phyloP scores from a whole-genome alignment of 2,888 invertebrate genomes.

The Embidobia sp. region DNA sequence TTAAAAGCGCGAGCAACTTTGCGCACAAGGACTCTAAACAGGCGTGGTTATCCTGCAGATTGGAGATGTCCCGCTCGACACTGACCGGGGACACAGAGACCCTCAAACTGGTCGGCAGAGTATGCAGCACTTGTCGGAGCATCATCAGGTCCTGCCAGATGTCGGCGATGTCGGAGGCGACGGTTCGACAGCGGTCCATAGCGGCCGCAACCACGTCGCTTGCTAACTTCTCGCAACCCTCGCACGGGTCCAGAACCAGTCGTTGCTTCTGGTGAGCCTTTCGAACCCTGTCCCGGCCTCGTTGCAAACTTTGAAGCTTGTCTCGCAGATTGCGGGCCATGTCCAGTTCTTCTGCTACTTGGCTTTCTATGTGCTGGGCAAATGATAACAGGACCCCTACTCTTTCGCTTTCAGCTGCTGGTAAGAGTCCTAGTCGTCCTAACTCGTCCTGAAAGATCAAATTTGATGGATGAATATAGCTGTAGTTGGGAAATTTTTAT shows the following conservation, averaged over 20 bases:
- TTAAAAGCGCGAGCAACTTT: slow-evolving; percentile 86
- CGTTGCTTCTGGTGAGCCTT: slow-evolving; percentile 85
- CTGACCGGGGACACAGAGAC: slow-evolving; percentile 90
- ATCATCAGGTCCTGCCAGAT: slow-evolving; percentile 91
- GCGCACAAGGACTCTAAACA: slow-evolving; percentile 88
- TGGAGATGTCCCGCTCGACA: slow-evolving; percentile 89
- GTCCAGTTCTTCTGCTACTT: slow-evolving; percentile 90
- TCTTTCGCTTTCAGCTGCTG: slow-evolving; percentile 89
- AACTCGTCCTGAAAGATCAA: slow-evolving; percentile 89
- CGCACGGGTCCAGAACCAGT: slow-evolving; percentile 86
- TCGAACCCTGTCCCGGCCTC: slow-evolving; percentile 87
- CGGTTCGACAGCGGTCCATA: slow-evolving; percentile 87
- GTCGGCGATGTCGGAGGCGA: slow-evolving; percentile 86
- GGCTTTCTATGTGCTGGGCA: slow-evolving; percentile 87
- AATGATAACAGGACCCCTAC: slow-evolving; percentile 87
- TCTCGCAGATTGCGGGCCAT: slow-evolving; percentile 88
- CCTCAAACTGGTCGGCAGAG: slow-evolving; percentile 88
- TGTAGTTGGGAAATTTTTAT: too few relatives aligned
- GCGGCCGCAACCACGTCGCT: slow-evolving; percentile 91
- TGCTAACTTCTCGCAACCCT: slow-evolving; percentile 87
- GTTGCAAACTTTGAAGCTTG: slow-evolving; percentile 87
- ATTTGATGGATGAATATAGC: too few relatives aligned
- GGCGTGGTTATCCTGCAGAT: slow-evolving; percentile 88
- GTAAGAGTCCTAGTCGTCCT: slow-evolving; percentile 88
- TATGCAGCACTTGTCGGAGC: slow-evolving; percentile 89